These are phyloP conservation scores for Cetoscarus ocellatus DNA, from an alignment of 2,797 vertebrate species.

Conservation along the genomic window DNA sequence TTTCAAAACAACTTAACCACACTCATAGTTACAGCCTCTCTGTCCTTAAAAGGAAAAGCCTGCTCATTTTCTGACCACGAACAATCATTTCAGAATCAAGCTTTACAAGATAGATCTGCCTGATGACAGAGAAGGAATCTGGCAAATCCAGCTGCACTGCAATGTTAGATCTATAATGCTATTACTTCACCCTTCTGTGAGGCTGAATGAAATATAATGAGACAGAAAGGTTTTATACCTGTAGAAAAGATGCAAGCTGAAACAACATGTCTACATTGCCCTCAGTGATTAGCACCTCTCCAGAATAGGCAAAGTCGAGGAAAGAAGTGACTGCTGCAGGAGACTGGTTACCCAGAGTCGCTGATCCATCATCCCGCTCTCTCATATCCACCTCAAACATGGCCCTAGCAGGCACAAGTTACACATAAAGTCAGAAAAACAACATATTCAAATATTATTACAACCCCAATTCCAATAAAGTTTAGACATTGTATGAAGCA, in stretches of 20 bases:
- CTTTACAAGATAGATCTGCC: no score
- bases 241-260: slow-evolving; percentile 86
- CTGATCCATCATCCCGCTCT: slow-evolving; percentile 92
- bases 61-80: no score
- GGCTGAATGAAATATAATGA: background rate
- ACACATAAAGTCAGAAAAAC: background rate
- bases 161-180: no score
- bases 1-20: no score
- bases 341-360: slow-evolving; percentile 91
- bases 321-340: slow-evolving; percentile 89
- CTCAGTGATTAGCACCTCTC: slow-evolving; percentile 91
- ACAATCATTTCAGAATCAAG: no score
- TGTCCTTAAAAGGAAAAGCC: no score
- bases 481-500: no score
- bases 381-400: slow-evolving; percentile 99
- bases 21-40: no score
- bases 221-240: slow-evolving; percentile 64
- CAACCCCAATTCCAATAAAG: no score
- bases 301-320: slow-evolving; percentile 96
- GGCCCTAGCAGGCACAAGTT: slow-evolving; percentile 83
- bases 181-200: background rate
- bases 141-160: no score
- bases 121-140: no score
- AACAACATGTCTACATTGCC: slow-evolving; percentile 95
- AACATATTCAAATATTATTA: slow-evolving; percentile 28